These are phyloP conservation scores for Drosophila sechellia DNA, from an alignment of 1,140 invertebrate species.

Conservation along the genomic window DNA sequence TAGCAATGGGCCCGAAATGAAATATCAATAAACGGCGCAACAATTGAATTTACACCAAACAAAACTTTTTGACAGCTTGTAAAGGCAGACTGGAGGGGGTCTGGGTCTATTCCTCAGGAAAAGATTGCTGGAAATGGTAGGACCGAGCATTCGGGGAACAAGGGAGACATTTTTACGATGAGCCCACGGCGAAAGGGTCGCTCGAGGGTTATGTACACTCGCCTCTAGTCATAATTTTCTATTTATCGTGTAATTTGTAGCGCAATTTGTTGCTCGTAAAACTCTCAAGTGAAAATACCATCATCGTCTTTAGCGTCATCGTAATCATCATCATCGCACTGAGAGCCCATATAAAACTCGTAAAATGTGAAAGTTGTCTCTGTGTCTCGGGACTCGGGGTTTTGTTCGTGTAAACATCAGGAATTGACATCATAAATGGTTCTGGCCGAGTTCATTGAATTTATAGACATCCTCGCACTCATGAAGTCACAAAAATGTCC, in stretches of 20 bases:
- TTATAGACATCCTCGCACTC: conserved; percentile 32
- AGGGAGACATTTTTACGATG: conserved; percentile 68
- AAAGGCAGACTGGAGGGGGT: conserved; percentile 18
- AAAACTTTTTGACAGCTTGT: conserved; percentile 74
- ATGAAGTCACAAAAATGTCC: conserved; percentile 39
- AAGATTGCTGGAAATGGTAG: conserved; percentile 41
- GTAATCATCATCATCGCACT: conserved; percentile 28
- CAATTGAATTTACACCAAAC: conserved; percentile 79
- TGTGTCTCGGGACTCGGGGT: conserved; percentile 1
- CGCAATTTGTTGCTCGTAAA: conserved; percentile 81
- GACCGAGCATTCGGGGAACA: conserved; percentile 57
- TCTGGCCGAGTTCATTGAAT: conserved; percentile 46
- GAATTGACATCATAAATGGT: conserved; percentile 50
- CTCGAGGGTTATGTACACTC: conserved; percentile 14
- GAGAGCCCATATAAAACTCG: conserved; percentile 74
- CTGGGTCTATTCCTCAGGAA: conserved; percentile 1
- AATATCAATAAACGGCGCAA: conserved; percentile 80
- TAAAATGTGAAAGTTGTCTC: conserved; percentile 74
- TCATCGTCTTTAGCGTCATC: conserved; percentile 58
- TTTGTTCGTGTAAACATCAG: conserved; percentile 54
- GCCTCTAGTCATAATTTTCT: conserved; percentile 74
- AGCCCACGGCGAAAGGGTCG: conserved; percentile 60
- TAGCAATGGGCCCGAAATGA: conserved; percentile 49
- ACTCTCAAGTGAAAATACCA: conserved; percentile 70
- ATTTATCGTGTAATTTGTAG: conserved; percentile 82